Evolutionary conservation across 2,888 invertebrate species (phyloP), one percentile per base, ranked within the genome.

Genomic region (Xestia c-nigrum): DNA sequence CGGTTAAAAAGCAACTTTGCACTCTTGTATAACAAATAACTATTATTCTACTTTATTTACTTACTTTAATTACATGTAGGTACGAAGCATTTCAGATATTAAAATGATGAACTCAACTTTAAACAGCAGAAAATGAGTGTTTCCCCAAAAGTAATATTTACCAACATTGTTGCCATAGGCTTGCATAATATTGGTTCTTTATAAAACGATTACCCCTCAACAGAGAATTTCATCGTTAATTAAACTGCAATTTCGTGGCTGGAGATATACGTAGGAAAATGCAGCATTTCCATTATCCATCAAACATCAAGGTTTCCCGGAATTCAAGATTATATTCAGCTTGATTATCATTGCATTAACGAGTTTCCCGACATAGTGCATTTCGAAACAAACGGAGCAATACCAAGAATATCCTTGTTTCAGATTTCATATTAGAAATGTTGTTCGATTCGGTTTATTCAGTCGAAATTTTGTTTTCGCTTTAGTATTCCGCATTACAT

Each of bases 401-500:
- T 71, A 72, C 72, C 55, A 79, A 88, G 88, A 83, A 83, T 76
- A 74, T 66, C 64, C 57, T 40, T n/a, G 78, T 73, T 74, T 76
- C 76, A 64, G 64, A 76, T 81, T 76, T 73, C 78, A 86, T 83
- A 76, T 81, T 81, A 83, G 80, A 83, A 87, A 76, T 80, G 68
- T 61, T 61, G 67, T 76, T 70, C 78, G 63, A 80, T 85, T 86
- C 80, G 68, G 85, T 85, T 86, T 81, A 87, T 82, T 88, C 88
- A 82, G 76, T 80, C 77, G 89, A 85, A 88, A 89, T 86, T 88
- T 88, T 85, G 88, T 89, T 86, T 89, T 88, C 85, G 74, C 80
- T 87, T 72, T 85, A 87, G 74, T 79, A 66, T 89, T 84, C 74
- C 85, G 55, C 82, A 84, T 89, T 86, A 89, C 87, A 88, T 86